Evolutionary conservation across 2,888 invertebrate species (phyloP).

Genomic region (Drosophila ustulata): DNA sequence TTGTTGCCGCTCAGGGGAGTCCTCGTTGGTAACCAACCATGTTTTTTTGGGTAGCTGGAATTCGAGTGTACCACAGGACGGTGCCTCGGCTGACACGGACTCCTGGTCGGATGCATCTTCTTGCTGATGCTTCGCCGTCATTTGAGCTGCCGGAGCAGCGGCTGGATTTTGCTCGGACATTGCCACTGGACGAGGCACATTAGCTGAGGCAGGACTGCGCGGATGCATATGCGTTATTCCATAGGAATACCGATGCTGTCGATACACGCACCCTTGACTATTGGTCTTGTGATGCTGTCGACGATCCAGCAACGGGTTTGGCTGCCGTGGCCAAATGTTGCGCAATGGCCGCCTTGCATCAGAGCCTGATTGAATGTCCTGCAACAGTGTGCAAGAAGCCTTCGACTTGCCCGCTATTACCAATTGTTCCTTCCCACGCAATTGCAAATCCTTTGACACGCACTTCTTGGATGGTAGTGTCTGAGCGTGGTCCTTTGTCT

Average conservation of each 20-base stretch:
- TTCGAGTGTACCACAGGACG: neutral
- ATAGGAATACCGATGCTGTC: conserved; percentile 1
- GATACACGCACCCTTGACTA: conserved; percentile 2
- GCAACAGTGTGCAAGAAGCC: too few species aligned
- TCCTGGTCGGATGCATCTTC: neutral
- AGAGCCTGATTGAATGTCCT: neutral
- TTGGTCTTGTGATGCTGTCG: neutral
- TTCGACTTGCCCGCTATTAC: neutral
- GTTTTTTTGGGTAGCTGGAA: neutral
- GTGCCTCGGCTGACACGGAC: neutral
- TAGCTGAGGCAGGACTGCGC: conserved; percentile 1
- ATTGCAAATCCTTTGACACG: neutral
- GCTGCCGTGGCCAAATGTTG: conserved; percentile 5
- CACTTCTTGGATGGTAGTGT: neutral
- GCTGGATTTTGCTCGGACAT: neutral
- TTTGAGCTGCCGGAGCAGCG: too few species aligned
- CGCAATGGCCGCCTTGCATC: neutral
- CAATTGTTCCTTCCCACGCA: neutral
- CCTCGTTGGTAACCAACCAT: neutral
- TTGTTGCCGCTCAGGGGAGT: neutral
- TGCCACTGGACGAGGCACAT: neutral
- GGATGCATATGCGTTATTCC: neutral
- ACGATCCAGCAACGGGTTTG: neutral
- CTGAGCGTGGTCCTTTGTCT: neutral
- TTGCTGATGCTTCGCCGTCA: too few species aligned